These are phyloP conservation scores for Nebria brevicollis DNA, from an alignment of 2,888 invertebrate species.

Conservation along the genomic window DNA sequence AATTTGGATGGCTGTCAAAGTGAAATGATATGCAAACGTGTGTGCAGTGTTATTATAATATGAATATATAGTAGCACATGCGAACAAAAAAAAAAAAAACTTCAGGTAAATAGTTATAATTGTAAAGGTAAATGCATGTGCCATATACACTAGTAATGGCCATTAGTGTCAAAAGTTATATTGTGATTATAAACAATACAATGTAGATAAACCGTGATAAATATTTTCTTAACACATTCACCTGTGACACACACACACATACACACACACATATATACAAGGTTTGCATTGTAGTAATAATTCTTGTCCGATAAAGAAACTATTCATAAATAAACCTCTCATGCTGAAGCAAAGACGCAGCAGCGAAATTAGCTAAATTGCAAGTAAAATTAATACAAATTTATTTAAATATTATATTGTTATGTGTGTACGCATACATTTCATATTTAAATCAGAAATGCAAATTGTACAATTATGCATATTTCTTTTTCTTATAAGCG, in stretches of 20 bases:
- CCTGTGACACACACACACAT: not conserved
- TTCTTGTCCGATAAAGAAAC: not conserved
- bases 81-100: not conserved
- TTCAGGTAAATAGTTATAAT: not conserved
- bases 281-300: not conserved
- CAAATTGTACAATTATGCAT: too few relatives aligned
- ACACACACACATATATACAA: not conserved
- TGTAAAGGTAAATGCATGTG: not conserved
- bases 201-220: not conserved
- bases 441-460: not conserved
- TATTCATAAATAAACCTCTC: not conserved
- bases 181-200: not conserved
- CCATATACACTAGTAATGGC: not conserved
- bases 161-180: slow-evolving; percentile 1
- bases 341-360: too few relatives aligned
- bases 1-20: not conserved
- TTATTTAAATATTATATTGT: not conserved
- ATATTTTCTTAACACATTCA: not conserved
- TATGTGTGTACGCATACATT: not conserved
- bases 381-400: not conserved
- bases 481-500: too few relatives aligned
- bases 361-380: not conserved
- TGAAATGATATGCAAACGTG: not conserved
- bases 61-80: not conserved
- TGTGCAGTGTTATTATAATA: not conserved